phyloP scores from a whole-genome alignment of 2,113 vertebrate genomes.

The Mesoclemmys tuberculata region DNA sequence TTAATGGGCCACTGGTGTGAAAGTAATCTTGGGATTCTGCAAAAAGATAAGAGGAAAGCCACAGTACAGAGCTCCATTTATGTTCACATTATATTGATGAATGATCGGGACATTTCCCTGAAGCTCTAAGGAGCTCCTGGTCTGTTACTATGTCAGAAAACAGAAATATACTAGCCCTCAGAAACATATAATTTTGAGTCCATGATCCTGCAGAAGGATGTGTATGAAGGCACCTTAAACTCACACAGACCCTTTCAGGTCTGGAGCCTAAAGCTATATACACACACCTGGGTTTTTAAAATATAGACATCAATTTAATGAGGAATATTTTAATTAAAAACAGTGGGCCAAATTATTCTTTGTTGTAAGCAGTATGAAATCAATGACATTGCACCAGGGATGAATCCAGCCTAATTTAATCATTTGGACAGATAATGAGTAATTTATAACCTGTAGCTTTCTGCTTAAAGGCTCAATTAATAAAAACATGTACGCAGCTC shows the following conservation, averaged over 20 bases:
- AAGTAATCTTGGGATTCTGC: slow-evolving; percentile 3
- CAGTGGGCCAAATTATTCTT: background rate
- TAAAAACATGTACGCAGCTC: slow-evolving; percentile 39
- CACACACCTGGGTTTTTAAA: background rate
- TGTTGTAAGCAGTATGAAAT: background rate
- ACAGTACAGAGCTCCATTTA: background rate
- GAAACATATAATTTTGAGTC: background rate
- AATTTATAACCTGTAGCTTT: background rate
- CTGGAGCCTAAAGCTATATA: background rate
- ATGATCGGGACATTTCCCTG: background rate
- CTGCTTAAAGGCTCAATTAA: slow-evolving; percentile 33
- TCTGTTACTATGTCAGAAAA: background rate
- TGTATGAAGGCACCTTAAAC: background rate
- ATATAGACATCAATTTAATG: background rate
- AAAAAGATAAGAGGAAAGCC: background rate
- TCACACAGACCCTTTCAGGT: background rate
- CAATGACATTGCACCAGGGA: background rate
- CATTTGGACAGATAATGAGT: background rate
- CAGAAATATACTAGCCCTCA: background rate
- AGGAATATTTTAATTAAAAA: background rate
- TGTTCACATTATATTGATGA: background rate
- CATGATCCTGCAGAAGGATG: background rate
- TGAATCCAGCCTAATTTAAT: background rate
- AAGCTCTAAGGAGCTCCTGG: background rate
- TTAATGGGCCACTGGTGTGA: slow-evolving; percentile 1